phyloP scores from a whole-genome alignment of 2,888 invertebrate genomes.

The Plutella xylostella region DNA sequence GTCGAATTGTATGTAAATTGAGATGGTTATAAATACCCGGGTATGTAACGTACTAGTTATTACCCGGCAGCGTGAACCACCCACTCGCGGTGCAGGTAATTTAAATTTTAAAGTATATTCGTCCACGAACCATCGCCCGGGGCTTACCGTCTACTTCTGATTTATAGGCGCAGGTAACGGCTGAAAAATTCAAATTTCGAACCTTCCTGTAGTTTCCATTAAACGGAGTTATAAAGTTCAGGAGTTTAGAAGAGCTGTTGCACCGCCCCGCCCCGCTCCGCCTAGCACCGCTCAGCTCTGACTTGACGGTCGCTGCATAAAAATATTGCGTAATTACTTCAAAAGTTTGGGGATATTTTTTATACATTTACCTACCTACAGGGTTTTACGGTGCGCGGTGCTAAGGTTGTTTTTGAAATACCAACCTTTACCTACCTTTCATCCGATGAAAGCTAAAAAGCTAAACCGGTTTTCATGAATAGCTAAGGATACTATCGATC shows the following conservation, averaged over 20 bases:
- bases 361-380: not conserved
- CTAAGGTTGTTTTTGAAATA: no score
- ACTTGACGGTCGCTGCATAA: not conserved
- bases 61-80: no score
- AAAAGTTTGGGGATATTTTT: constrained; percentile 2
- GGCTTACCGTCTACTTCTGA: constrained; percentile 61
- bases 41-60: no score
- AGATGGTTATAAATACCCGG: no score
- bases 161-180: constrained; percentile 66
- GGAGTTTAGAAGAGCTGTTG: constrained; percentile 6
- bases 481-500: no score
- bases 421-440: no score
- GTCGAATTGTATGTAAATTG: no score
- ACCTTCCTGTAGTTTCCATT: constrained; percentile 34
- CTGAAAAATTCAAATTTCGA: constrained; percentile 62
- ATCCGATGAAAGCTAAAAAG: no score
- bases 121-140: constrained; percentile 35
- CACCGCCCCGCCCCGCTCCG: not conserved
- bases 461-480: no score
- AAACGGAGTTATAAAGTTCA: constrained; percentile 21
- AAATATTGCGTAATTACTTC: constrained; percentile 2
- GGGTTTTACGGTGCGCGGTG: no score
- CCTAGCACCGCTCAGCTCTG: not conserved
- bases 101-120: constrained; percentile 65
- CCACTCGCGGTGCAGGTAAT: constrained; percentile 28